phyloP scores from a whole-genome alignment of 2,888 invertebrate species.

The Apantesis nais region DNA sequence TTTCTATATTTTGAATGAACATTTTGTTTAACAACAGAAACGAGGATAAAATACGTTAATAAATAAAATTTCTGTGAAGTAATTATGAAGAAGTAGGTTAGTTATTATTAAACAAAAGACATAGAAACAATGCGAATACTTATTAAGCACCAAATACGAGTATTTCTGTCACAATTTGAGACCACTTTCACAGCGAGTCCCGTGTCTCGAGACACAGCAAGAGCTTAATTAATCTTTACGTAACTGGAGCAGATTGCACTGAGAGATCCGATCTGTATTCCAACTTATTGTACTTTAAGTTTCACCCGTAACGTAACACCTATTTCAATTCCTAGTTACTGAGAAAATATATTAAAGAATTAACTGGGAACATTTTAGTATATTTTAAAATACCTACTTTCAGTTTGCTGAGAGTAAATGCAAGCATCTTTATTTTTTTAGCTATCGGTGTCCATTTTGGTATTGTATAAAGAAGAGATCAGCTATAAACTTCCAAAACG shows the following conservation, averaged over 20 bases:
- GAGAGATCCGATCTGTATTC: constrained; percentile 14
- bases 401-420: not conserved
- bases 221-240: constrained; percentile 16
- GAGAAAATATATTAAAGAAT: not conserved
- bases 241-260: constrained; percentile 16
- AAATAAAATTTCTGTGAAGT: too few relatives aligned
- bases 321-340: not conserved
- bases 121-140: constrained; percentile 1
- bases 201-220: constrained; percentile 10
- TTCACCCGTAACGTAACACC: constrained; percentile 3
- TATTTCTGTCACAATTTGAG: constrained; percentile 3
- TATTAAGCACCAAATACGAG: not conserved
- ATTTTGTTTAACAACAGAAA: too few relatives aligned
- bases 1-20: too few relatives aligned
- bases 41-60: too few relatives aligned
- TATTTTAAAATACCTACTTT: not conserved
- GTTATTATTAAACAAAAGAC: not conserved
- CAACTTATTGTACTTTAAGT: constrained; percentile 12
- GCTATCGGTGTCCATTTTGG: not conserved
- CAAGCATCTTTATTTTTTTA: not conserved
- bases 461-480: not conserved
- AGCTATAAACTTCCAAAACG: not conserved
- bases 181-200: constrained; percentile 38
- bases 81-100: not conserved
- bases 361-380: not conserved